phyloP scores from a whole-genome alignment of 2,888 invertebrate genomes.

The Amorpha juglandis region DNA sequence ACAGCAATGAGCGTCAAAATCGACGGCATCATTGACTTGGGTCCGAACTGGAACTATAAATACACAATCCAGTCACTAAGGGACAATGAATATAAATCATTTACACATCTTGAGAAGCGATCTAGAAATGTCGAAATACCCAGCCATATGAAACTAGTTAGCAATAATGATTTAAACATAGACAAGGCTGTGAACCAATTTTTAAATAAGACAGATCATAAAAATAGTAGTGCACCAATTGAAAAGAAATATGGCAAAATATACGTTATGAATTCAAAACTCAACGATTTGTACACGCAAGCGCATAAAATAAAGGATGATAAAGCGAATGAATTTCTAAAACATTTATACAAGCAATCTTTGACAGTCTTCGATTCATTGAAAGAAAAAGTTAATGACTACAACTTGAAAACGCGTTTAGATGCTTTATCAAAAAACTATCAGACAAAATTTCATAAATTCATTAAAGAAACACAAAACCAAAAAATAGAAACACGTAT shows the following conservation, averaged over 20 bases:
- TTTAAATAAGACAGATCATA: slow-evolving; percentile 7
- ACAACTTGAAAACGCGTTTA: slow-evolving; percentile 38
- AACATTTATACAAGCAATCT: slow-evolving; percentile 51
- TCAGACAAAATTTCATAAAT: slow-evolving; percentile 52
- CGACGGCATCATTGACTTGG: slow-evolving; percentile 51
- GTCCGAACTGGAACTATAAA: slow-evolving; percentile 52
- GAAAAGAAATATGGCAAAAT: slow-evolving; percentile 11
- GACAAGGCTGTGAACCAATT: neutral
- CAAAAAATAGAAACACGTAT: slow-evolving; percentile 54
- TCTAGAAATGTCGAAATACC: neutral
- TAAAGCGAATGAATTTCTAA: slow-evolving; percentile 46
- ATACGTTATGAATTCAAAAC: neutral
- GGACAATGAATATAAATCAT: neutral
- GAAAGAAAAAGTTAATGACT: slow-evolving; percentile 40
- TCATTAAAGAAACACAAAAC: slow-evolving; percentile 46
- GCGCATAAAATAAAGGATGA: slow-evolving; percentile 48
- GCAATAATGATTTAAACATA: neutral
- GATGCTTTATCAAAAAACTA: slow-evolving; percentile 46
- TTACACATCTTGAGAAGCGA: slow-evolving; percentile 1
- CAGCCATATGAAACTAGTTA: neutral
- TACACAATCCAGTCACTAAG: slow-evolving; percentile 35
- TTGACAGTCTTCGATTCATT: slow-evolving; percentile 51
- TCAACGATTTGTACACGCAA: slow-evolving; percentile 30
- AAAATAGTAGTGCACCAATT: neutral
- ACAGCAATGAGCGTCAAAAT: slow-evolving; percentile 43